Base-by-base conservation (phyloP, 1,140 invertebrate species). In the Temnothorax longispinosus region DNA sequence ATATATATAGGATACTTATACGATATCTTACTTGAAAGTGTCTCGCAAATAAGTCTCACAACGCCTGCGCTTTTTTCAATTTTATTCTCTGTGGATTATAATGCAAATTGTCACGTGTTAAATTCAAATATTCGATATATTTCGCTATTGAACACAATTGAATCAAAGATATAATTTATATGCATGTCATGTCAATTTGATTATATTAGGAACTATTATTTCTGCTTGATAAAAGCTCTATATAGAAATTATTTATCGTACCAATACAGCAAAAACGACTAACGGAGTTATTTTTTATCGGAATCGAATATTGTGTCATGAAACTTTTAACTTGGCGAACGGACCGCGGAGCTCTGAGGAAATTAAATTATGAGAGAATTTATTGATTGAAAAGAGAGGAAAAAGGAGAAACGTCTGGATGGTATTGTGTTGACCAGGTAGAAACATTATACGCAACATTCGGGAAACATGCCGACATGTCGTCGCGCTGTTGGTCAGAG, bases 401-500 rank as follows among this genome's bases (percentile, higher is more conserved):
- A 65, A 65, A 27, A 7, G 11, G 44, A 44, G 8, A 38, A 10
- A 18, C 56, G 15, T 0, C 1, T 7, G 27, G 7, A 18, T 7
- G 8, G 18, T 81, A n/a, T 56, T 44, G 56, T 27, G 27, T 52
- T 18, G 3, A 21, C 21, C 21, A 50, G 21, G 41, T 69, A 10
- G 54, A 82, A 41, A 76, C 27, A 58, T 71, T 58, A 74, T 52
- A 38, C 54, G 21, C 38, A 58, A 58, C 65, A 74, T 47, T 47
- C 67, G 27, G 21, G 21, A 74, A 15, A 72, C 52, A 52, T 47
- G 47, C 18, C 18, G 44, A 67, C 38, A 80, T 41, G 60, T 67
- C 32, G 41, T 35, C 6, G 41, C 15, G 21, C 15, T 35, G 13
- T 13, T 18, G 64, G 32, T 50, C 54, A 32, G 18, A 21, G 41